Conservation (phyloP, 2,888 invertebrate species). For the Tanypteryx hageni region DNA sequence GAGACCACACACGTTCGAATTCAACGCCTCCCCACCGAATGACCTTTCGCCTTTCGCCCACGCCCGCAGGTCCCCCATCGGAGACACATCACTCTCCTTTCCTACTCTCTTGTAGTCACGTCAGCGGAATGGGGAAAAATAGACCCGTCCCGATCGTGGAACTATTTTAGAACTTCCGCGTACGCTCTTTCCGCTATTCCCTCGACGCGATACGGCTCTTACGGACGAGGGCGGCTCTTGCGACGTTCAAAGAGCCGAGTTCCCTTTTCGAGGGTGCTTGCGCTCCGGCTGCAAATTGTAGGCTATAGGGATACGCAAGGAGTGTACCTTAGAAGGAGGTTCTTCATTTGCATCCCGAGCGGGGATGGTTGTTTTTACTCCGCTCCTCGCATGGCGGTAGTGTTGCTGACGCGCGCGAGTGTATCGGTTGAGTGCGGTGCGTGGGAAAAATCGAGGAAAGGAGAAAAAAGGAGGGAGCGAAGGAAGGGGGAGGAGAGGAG, state of each 20-base stretch:
- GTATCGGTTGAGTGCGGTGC: slow-evolving; percentile 59
- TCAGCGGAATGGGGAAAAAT: neutral
- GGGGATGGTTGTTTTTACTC: slow-evolving; percentile 42
- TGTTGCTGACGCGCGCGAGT: slow-evolving; percentile 32
- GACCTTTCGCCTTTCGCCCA: slow-evolving; percentile 49
- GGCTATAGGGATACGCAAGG: neutral
- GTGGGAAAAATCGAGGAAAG: slow-evolving; percentile 59
- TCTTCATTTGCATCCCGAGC: slow-evolving; percentile 54
- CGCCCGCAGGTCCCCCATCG: slow-evolving; percentile 45
- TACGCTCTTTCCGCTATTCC: neutral
- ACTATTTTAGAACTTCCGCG: neutral
- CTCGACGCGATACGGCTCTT: neutral
- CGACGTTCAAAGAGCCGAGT: neutral
- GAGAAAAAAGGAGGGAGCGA: slow-evolving; percentile 37
- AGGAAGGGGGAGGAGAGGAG: neutral
- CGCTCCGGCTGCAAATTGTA: slow-evolving; percentile 6
- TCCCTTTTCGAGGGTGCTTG: slow-evolving; percentile 22
- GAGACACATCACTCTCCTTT: slow-evolving; percentile 38
- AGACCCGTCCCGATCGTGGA: neutral
- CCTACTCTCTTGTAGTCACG: neutral
- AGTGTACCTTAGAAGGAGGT: slow-evolving; percentile 5
- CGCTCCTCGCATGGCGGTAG: slow-evolving; percentile 28
- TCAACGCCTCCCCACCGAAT: slow-evolving; percentile 36
- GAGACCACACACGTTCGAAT: slow-evolving; percentile 46
- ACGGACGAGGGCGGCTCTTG: neutral